Percentiles rank a stretch among this genome's conserved stretches.
phyloP scores from a whole-genome alignment of 2,113 vertebrate species.

The Cebidichthys violaceus region DNA sequence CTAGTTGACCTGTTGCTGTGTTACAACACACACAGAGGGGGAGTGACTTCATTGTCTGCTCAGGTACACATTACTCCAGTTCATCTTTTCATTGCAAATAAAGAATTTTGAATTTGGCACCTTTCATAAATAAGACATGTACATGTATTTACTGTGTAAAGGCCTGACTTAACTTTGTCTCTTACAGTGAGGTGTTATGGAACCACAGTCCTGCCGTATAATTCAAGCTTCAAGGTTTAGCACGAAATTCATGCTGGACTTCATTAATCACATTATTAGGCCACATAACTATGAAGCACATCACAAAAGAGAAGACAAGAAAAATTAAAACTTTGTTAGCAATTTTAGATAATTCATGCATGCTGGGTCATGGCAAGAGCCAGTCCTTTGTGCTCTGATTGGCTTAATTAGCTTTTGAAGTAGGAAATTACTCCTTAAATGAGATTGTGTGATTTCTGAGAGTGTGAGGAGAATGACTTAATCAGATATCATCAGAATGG shows the following conservation, averaged over 20 bases:
- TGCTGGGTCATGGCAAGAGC: conserved; percentile 77
- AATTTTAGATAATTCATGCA: conserved; percentile 71
- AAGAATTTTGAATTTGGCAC: background rate
- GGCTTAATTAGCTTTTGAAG: conserved; percentile 80
- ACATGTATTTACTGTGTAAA: background rate
- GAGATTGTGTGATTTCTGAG: conserved; percentile 76
- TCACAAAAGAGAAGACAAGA: conserved; percentile 43
- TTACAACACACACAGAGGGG: too few relatives aligned
- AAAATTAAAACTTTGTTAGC: conserved; percentile 71
- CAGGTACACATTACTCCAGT: too few relatives aligned
- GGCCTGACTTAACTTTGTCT: background rate
- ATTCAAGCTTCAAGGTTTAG: conserved; percentile 32
- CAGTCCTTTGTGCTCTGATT: conserved; percentile 77
- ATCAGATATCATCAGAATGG: conserved; percentile 78
- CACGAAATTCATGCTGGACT: conserved; percentile 29
- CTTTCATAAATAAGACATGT: background rate
- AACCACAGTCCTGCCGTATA: background rate
- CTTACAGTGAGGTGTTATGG: background rate
- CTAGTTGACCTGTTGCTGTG: too few relatives aligned
- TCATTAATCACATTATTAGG: conserved; percentile 42
- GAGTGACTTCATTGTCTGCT: too few relatives aligned
- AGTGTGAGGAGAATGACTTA: conserved; percentile 77
- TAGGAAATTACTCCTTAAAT: conserved; percentile 78
- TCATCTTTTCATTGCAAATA: too few relatives aligned
- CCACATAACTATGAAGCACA: conserved; percentile 45